Evolutionary conservation across 2,113 vertebrate species (phyloP).

Genomic region (Apodemus speciosus): DNA sequence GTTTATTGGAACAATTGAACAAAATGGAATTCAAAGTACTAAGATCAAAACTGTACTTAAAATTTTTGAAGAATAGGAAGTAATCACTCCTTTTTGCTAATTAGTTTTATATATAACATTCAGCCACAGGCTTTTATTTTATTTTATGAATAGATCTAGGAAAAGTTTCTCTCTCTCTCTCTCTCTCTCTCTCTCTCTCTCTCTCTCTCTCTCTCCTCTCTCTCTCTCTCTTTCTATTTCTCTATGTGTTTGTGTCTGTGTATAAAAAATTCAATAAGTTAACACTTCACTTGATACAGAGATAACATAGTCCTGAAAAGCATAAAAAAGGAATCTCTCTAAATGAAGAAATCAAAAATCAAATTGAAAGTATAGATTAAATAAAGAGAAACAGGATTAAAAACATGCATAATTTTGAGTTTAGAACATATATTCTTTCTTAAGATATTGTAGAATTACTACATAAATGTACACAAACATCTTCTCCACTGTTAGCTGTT

Average conservation of each 20-base stretch:
- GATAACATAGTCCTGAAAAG: not conserved
- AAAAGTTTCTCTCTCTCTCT: not conserved
- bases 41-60: slow-evolving; percentile 37
- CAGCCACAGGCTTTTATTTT: not conserved
- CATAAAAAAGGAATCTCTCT: not conserved
- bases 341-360: not conserved
- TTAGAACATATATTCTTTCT: not conserved
- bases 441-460: not conserved
- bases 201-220: too few species aligned
- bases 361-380: not conserved
- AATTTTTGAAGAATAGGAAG: slow-evolving; percentile 53
- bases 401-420: not conserved
- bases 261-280: not conserved
- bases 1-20: not conserved
- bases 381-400: not conserved
- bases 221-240: not conserved
- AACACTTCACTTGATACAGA: not conserved
- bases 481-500: slow-evolving; percentile 16
- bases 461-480: not conserved
- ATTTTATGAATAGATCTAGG: not conserved
- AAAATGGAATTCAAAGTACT: slow-evolving; percentile 23
- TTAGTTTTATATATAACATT: slow-evolving; percentile 62
- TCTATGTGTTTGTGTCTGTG: too few species aligned
- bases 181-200: too few species aligned
- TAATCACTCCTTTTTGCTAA: slow-evolving; percentile 17